Percentiles rank a stretch among this genome's conserved stretches.
phyloP scores from a whole-genome alignment of 2,113 vertebrate genomes.

The Odocoileus virginianus region DNA sequence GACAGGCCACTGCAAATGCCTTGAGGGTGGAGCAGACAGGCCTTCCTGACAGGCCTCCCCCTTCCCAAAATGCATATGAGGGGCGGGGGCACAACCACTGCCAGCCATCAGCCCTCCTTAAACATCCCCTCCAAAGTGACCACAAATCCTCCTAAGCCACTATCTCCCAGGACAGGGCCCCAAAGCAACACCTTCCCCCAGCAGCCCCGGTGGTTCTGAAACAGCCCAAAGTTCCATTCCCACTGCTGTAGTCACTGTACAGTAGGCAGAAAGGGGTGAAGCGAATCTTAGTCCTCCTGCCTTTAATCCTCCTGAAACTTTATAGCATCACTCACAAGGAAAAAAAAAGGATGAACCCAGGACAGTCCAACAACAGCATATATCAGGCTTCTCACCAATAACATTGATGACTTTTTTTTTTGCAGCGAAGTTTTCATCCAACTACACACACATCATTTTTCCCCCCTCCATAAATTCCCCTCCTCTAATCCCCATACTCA shows the following conservation, averaged over 20 bases:
- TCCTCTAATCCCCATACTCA: conserved; percentile 20
- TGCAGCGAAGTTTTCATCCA: background rate
- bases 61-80: background rate
- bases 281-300: background rate
- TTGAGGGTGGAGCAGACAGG: background rate
- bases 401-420: background rate
- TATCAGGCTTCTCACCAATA: background rate
- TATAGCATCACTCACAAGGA: background rate
- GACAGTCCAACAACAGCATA: rapidly evolving
- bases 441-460: background rate
- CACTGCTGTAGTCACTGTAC: rapidly evolving
- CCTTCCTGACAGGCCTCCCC: background rate
- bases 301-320: background rate
- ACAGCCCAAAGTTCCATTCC: background rate
- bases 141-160: background rate
- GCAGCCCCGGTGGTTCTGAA: background rate
- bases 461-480: background rate
- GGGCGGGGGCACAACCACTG: rapidly evolving
- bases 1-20: background rate
- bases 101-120: background rate
- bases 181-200: rapidly evolving
- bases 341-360: background rate
- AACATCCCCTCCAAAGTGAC: background rate
- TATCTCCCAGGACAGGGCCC: background rate
- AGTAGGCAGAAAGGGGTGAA: rapidly evolving